Evolutionary conservation across 2,888 invertebrate genomes (phyloP).

Genomic region (Amaurobius ferox): DNA sequence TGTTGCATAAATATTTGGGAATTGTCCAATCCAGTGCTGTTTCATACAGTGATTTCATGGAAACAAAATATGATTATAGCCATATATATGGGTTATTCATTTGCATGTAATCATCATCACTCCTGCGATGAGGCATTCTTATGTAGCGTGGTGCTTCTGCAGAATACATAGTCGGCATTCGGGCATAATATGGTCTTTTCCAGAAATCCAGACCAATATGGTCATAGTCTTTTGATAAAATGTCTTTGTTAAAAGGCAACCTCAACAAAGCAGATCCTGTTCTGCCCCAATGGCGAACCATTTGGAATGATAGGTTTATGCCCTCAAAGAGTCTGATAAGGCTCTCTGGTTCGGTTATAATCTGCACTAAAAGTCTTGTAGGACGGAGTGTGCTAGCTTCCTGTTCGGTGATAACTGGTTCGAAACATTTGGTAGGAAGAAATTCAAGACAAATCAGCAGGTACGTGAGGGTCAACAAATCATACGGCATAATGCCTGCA

Average conservation of each 20-base stretch:
- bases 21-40: too few relatives aligned
- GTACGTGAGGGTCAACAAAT: too few relatives aligned
- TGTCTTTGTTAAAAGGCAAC: constrained; percentile 43
- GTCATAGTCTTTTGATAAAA: constrained; percentile 26
- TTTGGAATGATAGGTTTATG: constrained; percentile 59
- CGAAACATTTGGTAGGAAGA: constrained; percentile 8
- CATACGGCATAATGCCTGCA: too few relatives aligned
- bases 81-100: too few relatives aligned
- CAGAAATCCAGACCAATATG: constrained; percentile 32
- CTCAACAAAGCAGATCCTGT: constrained; percentile 49
- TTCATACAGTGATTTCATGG: too few relatives aligned
- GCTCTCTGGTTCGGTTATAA: constrained; percentile 59
- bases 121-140: too few relatives aligned
- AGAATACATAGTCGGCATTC: too few relatives aligned
- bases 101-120: too few relatives aligned
- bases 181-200: constrained; percentile 43
- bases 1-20: too few relatives aligned
- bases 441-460: too few relatives aligned
- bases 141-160: too few relatives aligned
- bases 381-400: constrained; percentile 30
- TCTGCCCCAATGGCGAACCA: constrained; percentile 51
- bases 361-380: constrained; percentile 39
- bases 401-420: constrained; percentile 39
- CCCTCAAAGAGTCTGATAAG: constrained; percentile 61
- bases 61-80: too few relatives aligned